These are phyloP conservation scores for Gymnosoma rotundatum DNA, from an alignment of 2,888 invertebrate genomes.

Conservation along the genomic window DNA sequence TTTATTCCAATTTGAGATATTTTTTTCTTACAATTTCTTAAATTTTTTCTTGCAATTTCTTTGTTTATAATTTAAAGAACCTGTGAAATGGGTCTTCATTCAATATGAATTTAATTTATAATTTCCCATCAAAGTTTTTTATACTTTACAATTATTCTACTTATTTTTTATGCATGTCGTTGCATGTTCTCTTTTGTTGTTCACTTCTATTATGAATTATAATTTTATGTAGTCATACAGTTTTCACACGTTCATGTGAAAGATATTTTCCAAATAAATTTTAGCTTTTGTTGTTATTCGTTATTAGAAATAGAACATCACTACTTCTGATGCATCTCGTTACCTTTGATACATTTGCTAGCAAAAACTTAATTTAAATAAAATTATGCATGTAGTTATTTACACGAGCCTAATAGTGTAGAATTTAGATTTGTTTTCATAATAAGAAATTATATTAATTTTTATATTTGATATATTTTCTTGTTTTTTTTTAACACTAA, in stretches of 20 bases:
- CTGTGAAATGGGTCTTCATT: slow-evolving; percentile 52
- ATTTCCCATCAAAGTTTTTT: slow-evolving; percentile 6
- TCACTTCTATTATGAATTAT: slow-evolving; percentile 10
- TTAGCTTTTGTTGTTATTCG: background rate
- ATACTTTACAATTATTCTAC: slow-evolving; percentile 8
- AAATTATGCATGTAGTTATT: background rate
- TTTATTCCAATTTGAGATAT: background rate
- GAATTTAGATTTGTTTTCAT: background rate
- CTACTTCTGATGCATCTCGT: background rate
- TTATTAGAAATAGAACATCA: slow-evolving; percentile 48
- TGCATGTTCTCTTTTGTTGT: slow-evolving; percentile 43
- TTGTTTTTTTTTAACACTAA: no score
- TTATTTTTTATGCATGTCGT: slow-evolving; percentile 28
- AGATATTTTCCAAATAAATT: background rate
- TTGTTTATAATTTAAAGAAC: background rate
- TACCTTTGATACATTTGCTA: slow-evolving; percentile 1
- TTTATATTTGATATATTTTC: no score
- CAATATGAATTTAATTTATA: slow-evolving; percentile 32
- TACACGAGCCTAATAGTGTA: slow-evolving; percentile 20
- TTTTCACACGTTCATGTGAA: slow-evolving; percentile 51
- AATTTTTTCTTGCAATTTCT: background rate
- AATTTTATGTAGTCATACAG: slow-evolving; percentile 23
- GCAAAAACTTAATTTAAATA: background rate
- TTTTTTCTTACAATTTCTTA: background rate
- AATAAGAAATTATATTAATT: no score